Percentiles rank a stretch among this genome's conserved stretches.
Conservation (phyloP, 2,888 invertebrate genomes). For the Gymnosoma rotundatum region DNA sequence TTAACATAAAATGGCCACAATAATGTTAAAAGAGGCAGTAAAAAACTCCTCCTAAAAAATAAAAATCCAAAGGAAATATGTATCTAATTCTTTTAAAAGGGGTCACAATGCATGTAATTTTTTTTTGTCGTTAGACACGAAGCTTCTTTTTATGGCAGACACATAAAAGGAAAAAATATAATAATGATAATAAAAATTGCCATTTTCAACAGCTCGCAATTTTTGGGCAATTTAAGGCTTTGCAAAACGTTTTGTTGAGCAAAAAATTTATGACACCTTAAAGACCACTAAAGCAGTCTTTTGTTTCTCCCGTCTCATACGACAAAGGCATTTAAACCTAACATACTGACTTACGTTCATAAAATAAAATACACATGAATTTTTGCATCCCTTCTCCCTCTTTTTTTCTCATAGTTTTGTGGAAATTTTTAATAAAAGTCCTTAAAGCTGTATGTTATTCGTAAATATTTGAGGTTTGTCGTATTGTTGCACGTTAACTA, state of each 20-base stretch:
- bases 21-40: neutral
- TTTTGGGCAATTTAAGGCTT: constrained; percentile 67
- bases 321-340: neutral
- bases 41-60: constrained; percentile 36
- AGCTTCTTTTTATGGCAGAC: constrained; percentile 9
- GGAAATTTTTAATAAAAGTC: neutral
- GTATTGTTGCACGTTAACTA: neutral
- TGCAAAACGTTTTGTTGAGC: constrained; percentile 63
- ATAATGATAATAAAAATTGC: neutral
- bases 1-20: constrained; percentile 43
- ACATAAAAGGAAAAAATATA: neutral
- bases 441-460: neutral
- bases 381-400: no score
- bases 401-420: neutral
- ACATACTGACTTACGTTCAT: neutral
- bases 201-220: constrained; percentile 34
- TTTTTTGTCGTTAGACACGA: constrained; percentile 35
- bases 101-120: constrained; percentile 53
- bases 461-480: neutral
- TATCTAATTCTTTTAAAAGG: constrained; percentile 50
- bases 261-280: constrained; percentile 71
- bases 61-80: constrained; percentile 32
- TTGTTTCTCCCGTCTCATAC: constrained; percentile 17
- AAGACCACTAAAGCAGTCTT: constrained; percentile 67
- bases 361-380: neutral